A percentile compares a stretch with the other conserved stretches of the same genome.
Evolutionary conservation across 2,888 invertebrate species (phyloP).

Genomic region (Sclerodermus sp.): DNA sequence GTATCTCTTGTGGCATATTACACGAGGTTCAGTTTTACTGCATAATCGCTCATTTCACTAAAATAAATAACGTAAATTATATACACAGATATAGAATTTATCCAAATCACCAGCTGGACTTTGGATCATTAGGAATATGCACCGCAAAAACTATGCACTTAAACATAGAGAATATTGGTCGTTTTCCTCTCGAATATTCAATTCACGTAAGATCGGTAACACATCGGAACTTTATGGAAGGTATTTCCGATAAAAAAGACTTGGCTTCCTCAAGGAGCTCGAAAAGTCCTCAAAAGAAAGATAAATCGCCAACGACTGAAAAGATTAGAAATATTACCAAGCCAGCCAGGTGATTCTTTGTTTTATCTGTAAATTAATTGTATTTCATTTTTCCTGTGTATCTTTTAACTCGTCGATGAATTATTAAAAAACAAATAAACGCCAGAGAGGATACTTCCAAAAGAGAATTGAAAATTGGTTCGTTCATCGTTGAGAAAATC

Average conservation of each 20-base stretch:
- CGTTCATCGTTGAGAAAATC: slow-evolving; percentile 51
- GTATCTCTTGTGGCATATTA: slow-evolving; percentile 37
- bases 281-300: slow-evolving; percentile 23
- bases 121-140: slow-evolving; percentile 63
- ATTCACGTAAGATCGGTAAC: not conserved
- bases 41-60: not conserved
- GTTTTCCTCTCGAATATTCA: slow-evolving; percentile 62
- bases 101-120: slow-evolving; percentile 64
- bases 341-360: too few species aligned
- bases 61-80: not conserved
- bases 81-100: slow-evolving; percentile 62
- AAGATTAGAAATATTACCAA: not conserved
- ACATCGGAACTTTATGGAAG: not conserved
- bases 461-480: slow-evolving; percentile 39
- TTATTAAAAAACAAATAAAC: too few species aligned
- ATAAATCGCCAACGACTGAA: slow-evolving; percentile 7
- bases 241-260: slow-evolving; percentile 9
- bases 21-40: slow-evolving; percentile 29
- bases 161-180: slow-evolving; percentile 64
- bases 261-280: slow-evolving; percentile 13
- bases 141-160: slow-evolving; percentile 61
- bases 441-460: too few species aligned
- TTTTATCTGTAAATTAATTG: too few species aligned
- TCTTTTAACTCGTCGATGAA: too few species aligned
- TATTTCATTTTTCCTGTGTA: too few species aligned